phyloP scores from a whole-genome alignment of 2,888 invertebrate genomes.

The Nomada ferruginata region DNA sequence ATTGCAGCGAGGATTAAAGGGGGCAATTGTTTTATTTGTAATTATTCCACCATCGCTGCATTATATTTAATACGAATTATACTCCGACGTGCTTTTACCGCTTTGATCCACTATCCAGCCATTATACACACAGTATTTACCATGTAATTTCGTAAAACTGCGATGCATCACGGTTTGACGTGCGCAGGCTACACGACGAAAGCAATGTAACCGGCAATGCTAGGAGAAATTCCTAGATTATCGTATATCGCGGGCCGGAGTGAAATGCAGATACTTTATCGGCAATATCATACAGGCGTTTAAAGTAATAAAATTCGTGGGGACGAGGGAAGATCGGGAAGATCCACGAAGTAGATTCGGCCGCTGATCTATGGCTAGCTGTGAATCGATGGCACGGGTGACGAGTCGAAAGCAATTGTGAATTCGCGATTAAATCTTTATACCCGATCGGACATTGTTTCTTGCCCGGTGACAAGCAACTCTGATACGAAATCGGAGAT shows the following conservation, averaged over 20 bases:
- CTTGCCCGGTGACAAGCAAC: conserved; percentile 38
- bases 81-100: background rate
- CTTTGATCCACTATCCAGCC: background rate
- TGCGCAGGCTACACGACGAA: conserved; percentile 13
- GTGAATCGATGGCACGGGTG: conserved; percentile 61
- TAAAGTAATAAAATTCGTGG: conserved; percentile 75
- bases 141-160: conserved; percentile 13
- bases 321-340: conserved; percentile 75
- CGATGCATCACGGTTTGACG: background rate
- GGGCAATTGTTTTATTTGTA: background rate
- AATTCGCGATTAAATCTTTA: conserved; percentile 53
- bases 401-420: conserved; percentile 51
- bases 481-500: conserved; percentile 18
- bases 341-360: conserved; percentile 78
- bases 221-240: conserved; percentile 50
- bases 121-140: background rate
- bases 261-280: conserved; percentile 56
- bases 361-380: conserved; percentile 73
- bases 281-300: conserved; percentile 64
- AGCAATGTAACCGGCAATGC: conserved; percentile 37
- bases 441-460: conserved; percentile 50
- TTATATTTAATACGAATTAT: conserved; percentile 1
- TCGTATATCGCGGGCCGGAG: conserved; percentile 33
- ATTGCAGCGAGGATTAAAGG: background rate
- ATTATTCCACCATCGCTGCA: background rate